Evolutionary conservation across 2,888 invertebrate genomes (phyloP).

Genomic region (Ferdinandea cuprea): DNA sequence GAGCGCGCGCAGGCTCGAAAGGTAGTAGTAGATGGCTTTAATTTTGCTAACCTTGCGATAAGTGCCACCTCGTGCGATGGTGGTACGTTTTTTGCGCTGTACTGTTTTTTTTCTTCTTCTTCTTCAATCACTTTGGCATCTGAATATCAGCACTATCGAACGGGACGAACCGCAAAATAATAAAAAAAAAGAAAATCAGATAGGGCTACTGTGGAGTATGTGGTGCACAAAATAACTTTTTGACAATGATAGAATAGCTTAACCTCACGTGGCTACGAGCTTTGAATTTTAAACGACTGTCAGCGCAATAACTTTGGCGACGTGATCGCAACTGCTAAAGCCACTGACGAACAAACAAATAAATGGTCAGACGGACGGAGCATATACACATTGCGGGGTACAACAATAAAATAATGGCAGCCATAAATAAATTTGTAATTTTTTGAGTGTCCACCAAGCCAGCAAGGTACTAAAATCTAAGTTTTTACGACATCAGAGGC

Average conservation of each 20-base stretch:
- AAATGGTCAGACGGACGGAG: constrained; percentile 15
- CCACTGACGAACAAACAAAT: constrained; percentile 33
- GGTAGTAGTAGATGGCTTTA: constrained; percentile 43
- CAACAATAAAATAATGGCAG: constrained; percentile 74
- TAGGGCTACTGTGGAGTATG: constrained; percentile 72
- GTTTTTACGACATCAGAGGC: constrained; percentile 66
- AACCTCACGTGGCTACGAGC: constrained; percentile 70
- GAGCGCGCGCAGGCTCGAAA: constrained; percentile 15
- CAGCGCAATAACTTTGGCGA: constrained; percentile 75
- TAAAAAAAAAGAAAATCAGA: constrained; percentile 56
- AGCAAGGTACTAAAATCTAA: constrained; percentile 70
- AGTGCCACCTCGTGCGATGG: constrained; percentile 72
- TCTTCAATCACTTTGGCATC: constrained; percentile 67
- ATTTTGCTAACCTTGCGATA: constrained; percentile 73
- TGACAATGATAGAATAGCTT: constrained; percentile 75
- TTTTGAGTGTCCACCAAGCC: constrained; percentile 67
- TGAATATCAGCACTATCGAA: constrained; percentile 73
- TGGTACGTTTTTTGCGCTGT: constrained; percentile 10
- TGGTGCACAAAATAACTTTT: constrained; percentile 75
- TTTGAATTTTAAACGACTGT: constrained; percentile 64
- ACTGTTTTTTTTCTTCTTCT: constrained; percentile 11
- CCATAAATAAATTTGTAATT: constrained; percentile 73
- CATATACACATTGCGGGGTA: constrained; percentile 33
- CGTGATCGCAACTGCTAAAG: constrained; percentile 53
- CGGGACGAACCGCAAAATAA: constrained; percentile 58